Conservation (phyloP, 30 jellyfish, hydroid and myxozoan species). For the Hydra vulgaris region DNA sequence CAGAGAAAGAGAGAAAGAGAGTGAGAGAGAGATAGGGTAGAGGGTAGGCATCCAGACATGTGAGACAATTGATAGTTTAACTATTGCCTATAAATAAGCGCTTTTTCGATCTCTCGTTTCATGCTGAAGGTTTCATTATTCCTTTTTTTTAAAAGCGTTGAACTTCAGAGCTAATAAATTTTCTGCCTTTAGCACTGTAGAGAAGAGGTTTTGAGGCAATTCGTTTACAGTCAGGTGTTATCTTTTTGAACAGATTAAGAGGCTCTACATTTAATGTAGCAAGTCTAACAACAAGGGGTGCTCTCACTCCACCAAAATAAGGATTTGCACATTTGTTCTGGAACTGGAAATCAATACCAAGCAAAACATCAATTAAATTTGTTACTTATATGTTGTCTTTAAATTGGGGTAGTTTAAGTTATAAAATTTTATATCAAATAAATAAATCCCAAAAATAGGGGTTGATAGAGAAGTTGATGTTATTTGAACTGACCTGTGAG, state of each 20-base stretch:
- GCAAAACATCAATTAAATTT: background rate
- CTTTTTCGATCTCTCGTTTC: background rate
- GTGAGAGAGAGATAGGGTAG: too few relatives aligned
- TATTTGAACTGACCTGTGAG: background rate
- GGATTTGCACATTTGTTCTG: too few relatives aligned
- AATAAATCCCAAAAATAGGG: background rate
- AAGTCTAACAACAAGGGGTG: constrained; percentile 2
- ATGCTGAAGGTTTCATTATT: background rate
- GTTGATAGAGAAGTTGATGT: constrained; percentile 1
- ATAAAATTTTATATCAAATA: too few relatives aligned
- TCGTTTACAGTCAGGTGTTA: too few relatives aligned
- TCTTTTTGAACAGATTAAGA: too few relatives aligned
- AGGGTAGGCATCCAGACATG: too few relatives aligned
- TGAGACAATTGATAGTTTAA: constrained; percentile 2
- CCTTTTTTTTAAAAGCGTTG: constrained; percentile 1
- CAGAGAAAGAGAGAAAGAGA: too few relatives aligned
- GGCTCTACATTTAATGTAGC: constrained; percentile 5
- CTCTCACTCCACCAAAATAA: background rate
- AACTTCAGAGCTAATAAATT: background rate
- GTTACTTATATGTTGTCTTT: background rate
- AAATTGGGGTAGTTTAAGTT: constrained; percentile 1
- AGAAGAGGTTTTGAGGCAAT: too few relatives aligned
- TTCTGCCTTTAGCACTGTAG: constrained; percentile 1
- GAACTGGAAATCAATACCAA: background rate
- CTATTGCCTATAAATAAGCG: background rate